Percentiles rank a stretch among this genome's conserved stretches.
Evolutionary conservation across 1,140 invertebrate species (phyloP).

Genomic region (Caerostris darwini): DNA sequence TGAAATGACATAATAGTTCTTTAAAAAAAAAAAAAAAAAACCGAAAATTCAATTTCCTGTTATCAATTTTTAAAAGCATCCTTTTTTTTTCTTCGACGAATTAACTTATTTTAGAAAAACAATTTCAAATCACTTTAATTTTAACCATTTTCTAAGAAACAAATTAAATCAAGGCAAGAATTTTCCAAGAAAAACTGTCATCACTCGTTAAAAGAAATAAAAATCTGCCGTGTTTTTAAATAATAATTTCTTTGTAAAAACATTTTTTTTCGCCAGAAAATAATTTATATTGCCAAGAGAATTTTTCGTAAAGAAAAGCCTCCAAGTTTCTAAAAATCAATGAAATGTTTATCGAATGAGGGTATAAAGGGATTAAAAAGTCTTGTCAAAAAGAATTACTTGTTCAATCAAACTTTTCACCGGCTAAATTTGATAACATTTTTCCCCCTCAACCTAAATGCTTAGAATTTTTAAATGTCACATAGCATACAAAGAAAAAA

Average conservation of each 20-base stretch:
- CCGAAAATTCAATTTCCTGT: too few relatives aligned
- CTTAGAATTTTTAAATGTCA: neutral
- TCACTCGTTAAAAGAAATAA: too few relatives aligned
- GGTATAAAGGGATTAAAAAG: slow-evolving; percentile 22
- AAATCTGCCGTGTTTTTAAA: neutral
- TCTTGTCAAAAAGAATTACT: slow-evolving; percentile 24
- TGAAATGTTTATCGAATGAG: neutral
- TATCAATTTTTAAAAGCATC: too few relatives aligned
- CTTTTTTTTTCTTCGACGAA: too few relatives aligned
- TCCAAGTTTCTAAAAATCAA: neutral
- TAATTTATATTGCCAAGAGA: neutral
- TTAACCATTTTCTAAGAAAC: too few relatives aligned
- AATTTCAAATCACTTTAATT: too few relatives aligned
- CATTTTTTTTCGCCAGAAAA: neutral
- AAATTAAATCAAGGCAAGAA: too few relatives aligned
- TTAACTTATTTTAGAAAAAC: too few relatives aligned
- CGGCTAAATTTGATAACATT: neutral
- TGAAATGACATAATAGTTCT: too few relatives aligned
- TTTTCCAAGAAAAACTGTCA: neutral
- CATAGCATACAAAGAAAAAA: neutral
- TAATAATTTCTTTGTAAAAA: neutral
- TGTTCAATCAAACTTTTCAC: slow-evolving; percentile 21
- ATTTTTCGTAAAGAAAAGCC: neutral
- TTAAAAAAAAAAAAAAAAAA: too few relatives aligned
- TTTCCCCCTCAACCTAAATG: neutral